Evolutionary conservation across 2,888 invertebrate genomes (phyloP).

Genomic region (Cremastinae sp.): DNA sequence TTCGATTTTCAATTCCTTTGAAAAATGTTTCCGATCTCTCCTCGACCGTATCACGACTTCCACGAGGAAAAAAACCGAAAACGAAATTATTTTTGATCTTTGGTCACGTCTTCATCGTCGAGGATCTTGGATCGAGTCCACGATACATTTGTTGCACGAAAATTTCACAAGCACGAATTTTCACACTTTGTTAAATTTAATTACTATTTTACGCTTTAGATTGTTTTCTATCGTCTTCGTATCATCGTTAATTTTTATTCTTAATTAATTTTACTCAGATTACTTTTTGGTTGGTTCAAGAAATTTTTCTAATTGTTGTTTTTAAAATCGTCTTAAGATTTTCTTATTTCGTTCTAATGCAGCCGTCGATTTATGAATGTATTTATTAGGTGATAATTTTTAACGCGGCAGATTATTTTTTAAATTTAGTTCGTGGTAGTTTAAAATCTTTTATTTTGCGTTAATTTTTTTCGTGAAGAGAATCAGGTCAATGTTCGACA

Average conservation of each 20-base stretch:
- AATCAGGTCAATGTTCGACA: too few species aligned
- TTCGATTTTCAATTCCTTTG: background rate
- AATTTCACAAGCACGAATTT: background rate
- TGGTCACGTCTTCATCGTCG: constrained; percentile 46
- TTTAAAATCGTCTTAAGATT: too few species aligned
- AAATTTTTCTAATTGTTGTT: too few species aligned
- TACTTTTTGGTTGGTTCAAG: too few species aligned
- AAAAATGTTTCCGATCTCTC: background rate
- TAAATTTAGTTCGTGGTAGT: too few species aligned
- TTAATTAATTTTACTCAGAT: background rate
- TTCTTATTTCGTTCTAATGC: too few species aligned
- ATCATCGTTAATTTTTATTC: background rate
- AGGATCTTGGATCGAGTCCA: constrained; percentile 16
- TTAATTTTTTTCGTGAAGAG: background rate
- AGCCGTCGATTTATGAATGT: too few species aligned
- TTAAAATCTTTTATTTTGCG: background rate
- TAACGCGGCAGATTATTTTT: too few species aligned
- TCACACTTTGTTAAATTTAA: constrained; percentile 1
- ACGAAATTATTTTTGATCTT: background rate
- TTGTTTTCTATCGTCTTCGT: background rate
- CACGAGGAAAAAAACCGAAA: too few species aligned
- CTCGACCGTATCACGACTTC: too few species aligned
- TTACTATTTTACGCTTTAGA: background rate
- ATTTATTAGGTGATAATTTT: too few species aligned
- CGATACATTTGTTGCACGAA: constrained; percentile 13